A percentile compares a stretch with the other conserved stretches of the same genome.
These are phyloP conservation scores for Saturnia pavonia DNA, from an alignment of 2,888 invertebrate species.

Conservation along the genomic window DNA sequence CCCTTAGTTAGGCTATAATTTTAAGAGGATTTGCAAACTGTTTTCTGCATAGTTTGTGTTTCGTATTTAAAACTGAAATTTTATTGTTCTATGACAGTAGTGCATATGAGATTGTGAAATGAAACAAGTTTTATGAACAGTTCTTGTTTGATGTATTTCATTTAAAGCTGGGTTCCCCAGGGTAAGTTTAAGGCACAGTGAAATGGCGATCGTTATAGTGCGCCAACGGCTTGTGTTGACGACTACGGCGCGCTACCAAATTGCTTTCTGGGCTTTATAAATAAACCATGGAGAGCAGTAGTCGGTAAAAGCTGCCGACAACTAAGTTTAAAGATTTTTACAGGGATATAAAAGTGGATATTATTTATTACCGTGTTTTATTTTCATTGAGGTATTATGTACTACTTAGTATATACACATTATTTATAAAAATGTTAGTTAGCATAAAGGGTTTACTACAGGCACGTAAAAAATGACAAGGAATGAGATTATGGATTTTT, in stretches of 20 bases:
- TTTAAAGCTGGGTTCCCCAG: not conserved
- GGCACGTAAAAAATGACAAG: no score
- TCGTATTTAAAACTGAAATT: not conserved
- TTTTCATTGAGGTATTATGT: not conserved
- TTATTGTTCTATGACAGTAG: not conserved
- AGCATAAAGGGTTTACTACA: no score
- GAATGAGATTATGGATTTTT: no score
- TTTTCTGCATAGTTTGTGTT: not conserved
- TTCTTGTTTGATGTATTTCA: conserved; percentile 9
- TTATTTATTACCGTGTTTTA: conserved; percentile 9
- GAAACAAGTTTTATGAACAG: not conserved
- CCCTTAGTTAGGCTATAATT: no score
- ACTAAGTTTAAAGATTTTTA: conserved; percentile 13
- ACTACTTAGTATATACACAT: no score
- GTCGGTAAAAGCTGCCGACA: conserved; percentile 15
- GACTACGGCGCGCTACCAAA: conserved; percentile 9
- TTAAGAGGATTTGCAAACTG: not conserved
- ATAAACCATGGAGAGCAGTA: conserved; percentile 5
- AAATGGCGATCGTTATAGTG: conserved; percentile 17
- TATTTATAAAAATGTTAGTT: no score
- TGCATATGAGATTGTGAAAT: not conserved
- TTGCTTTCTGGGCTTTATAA: conserved; percentile 16
- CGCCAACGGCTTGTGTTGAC: conserved; percentile 17
- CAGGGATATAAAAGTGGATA: conserved; percentile 1
- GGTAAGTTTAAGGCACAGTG: conserved; percentile 9